A percentile compares a stretch with the other conserved stretches of the same genome.
Conservation (phyloP, 2,888 invertebrate genomes). For the Arrhopalites spinosus region DNA sequence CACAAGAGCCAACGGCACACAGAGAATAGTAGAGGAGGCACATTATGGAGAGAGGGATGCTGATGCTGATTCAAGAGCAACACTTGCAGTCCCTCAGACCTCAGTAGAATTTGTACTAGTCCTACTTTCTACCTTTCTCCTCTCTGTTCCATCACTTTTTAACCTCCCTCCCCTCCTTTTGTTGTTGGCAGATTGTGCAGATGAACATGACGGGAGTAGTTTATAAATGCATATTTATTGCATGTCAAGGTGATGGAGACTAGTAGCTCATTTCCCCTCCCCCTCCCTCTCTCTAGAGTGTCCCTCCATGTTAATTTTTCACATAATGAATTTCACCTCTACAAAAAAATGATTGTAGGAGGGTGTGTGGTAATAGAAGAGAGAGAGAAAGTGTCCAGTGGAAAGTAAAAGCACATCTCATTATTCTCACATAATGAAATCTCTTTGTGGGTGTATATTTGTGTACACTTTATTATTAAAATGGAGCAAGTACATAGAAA, state of each 20-base stretch:
- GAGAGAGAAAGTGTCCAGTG: neutral
- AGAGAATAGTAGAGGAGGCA: neutral
- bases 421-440: neutral
- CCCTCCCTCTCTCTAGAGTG: neutral
- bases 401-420: neutral
- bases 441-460: too few species aligned
- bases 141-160: neutral
- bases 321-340: neutral
- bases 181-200: neutral
- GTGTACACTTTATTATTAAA: too few species aligned
- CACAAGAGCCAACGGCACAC: slow-evolving; percentile 1
- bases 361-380: neutral
- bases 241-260: neutral
- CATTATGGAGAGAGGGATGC: neutral
- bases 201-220: neutral
- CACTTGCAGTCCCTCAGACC: neutral
- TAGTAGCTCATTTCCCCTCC: neutral
- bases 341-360: neutral
- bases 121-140: neutral
- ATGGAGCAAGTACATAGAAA: too few species aligned
- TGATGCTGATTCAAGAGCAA: too few species aligned
- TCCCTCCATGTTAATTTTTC: slow-evolving; percentile 10
- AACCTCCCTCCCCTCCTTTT: neutral
- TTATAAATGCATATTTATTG: neutral
- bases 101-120: too few species aligned